Conservation (phyloP, 1,140 invertebrate genomes). For the Drosophila ananassae region DNA sequence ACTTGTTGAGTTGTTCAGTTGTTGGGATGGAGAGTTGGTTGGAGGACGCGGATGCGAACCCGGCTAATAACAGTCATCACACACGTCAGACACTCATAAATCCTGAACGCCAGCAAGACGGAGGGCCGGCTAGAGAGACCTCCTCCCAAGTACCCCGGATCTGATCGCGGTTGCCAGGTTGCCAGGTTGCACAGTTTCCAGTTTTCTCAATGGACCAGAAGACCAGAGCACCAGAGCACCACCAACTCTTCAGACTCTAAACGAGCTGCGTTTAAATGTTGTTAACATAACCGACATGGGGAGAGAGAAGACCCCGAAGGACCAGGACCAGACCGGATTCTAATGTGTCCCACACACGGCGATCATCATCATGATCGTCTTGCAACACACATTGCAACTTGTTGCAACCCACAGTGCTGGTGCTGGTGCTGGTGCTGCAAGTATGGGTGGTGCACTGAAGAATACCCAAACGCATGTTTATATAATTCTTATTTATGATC, state of each 20-base stretch:
- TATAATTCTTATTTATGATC: conserved; percentile 83
- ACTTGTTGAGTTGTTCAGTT: conserved; percentile 12
- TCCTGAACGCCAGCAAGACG: conserved; percentile 77
- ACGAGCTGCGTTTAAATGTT: conserved; percentile 81
- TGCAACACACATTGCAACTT: conserved; percentile 38
- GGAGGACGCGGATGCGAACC: conserved; percentile 44
- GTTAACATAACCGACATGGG: conserved; percentile 62
- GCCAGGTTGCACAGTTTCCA: conserved; percentile 16
- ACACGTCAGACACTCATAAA: conserved; percentile 83
- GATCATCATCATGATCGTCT: conserved; percentile 5
- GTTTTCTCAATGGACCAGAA: conserved; percentile 36
- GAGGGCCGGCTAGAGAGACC: conserved; percentile 20
- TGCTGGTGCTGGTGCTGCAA: not conserved
- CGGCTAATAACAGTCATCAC: conserved; percentile 83
- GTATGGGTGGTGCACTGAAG: conserved; percentile 61
- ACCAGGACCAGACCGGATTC: conserved; percentile 50
- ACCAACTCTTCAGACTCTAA: conserved; percentile 65
- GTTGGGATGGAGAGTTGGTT: conserved; percentile 1
- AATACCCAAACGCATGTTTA: conserved; percentile 70
- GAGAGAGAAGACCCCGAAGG: not conserved
- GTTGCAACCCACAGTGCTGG: conserved; percentile 26
- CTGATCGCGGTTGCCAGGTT: not conserved
- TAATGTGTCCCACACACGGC: conserved; percentile 81
- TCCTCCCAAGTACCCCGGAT: not conserved
- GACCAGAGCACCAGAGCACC: conserved; percentile 6